Evolutionary conservation across 2,113 vertebrate genomes (phyloP), one percentile per base, ranked within the genome.

Genomic region (Psittacula cyanocephala): DNA sequence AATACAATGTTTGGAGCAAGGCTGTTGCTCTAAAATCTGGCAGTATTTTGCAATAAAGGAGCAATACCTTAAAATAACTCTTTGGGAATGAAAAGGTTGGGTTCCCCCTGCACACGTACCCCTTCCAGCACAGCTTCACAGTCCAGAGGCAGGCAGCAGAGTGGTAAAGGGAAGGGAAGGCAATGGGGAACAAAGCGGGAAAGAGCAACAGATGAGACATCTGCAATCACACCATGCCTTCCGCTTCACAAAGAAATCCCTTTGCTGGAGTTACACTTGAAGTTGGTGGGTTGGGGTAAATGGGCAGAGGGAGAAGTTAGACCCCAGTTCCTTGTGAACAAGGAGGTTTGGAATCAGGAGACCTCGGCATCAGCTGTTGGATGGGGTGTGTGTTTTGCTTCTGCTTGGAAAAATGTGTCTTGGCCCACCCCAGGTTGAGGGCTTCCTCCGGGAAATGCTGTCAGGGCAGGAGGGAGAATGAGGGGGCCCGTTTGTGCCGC

Each of bases 51-150:
- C 81, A 68, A 10, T 35, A 78, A 74, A 50, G 46, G 29, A 94
- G 37, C 0, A 3, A 35, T 67, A 46, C 20, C 10, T 88, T 74
- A 43, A 80, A 88, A 65, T 86, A 75, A 81, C 16, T 41, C 52
- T 79, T 86, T 22, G 22, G 17, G 19, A 81, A 68, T 27, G 49
- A 80, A 86, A 86, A 53, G 25, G 9, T 1, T 47, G 31, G 10
- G 17, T 65, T 7, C 1, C 3, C 3, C 5, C 6, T 7, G 12
- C 19, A 12, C 27, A 3, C 7, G 1, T 24, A 5, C 16, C 25
- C 12, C 22, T 81, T 89, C 47, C 60, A 93, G 49, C 64, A 69
- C 7, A 91, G 37, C 23, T 77, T 87, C 33, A 27, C 19, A 55
- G 67, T 33, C 23, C 24, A 62, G 71, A 69, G 39, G 17, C 53